A percentile compares a stretch with the other conserved stretches of the same genome.
Conservation (phyloP, 2,113 vertebrate species). For the Addax nasomaculatus region DNA sequence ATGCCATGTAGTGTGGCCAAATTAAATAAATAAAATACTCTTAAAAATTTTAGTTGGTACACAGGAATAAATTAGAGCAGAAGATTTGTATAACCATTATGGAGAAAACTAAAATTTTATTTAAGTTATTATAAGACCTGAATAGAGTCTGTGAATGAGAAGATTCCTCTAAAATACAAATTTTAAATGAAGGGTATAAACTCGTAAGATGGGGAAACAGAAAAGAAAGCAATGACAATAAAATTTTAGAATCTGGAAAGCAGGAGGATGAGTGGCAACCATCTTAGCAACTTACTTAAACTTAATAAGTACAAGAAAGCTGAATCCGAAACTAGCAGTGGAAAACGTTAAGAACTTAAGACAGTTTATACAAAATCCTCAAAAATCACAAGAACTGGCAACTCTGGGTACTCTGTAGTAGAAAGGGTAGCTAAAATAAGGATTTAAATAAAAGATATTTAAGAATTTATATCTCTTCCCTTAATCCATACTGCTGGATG, state of each 20-base stretch:
- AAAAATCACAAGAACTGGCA: background rate
- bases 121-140: background rate
- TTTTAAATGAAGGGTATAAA: background rate
- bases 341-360: background rate
- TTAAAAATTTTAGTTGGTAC: background rate
- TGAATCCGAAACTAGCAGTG: background rate
- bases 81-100: background rate
- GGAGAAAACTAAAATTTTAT: background rate
- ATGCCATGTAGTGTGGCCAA: background rate
- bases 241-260: background rate
- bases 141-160: background rate
- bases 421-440: background rate
- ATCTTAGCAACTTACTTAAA: background rate
- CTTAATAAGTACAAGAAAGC: background rate
- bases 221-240: background rate
- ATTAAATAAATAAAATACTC: background rate
- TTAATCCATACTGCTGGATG: background rate
- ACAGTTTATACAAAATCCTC: background rate
- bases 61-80: background rate
- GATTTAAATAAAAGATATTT: background rate
- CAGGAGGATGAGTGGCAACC: background rate
- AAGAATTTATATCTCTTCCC: background rate
- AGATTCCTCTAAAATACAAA: constrained; percentile 11
- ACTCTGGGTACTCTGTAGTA: background rate
- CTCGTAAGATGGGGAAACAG: background rate